phyloP scores from a whole-genome alignment of 1,140 invertebrate species.

The Papilio dardanus region DNA sequence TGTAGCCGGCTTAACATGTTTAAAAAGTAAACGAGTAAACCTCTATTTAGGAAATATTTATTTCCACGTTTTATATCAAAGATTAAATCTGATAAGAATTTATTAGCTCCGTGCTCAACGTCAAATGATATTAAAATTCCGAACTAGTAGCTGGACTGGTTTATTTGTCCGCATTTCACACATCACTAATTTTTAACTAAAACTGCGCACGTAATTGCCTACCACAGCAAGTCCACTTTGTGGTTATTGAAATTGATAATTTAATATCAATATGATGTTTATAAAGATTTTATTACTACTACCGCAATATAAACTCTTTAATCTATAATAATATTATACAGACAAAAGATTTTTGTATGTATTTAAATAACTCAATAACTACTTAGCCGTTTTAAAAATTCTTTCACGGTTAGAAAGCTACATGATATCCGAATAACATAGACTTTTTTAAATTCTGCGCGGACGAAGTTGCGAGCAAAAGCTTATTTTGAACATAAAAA shows the following conservation, averaged over 20 bases:
- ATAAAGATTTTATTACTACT: background rate
- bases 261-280: background rate
- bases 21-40: background rate
- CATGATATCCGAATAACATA: too few relatives aligned
- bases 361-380: too few relatives aligned
- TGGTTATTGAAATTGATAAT: background rate
- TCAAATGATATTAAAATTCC: slow-evolving; percentile 9
- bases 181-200: background rate
- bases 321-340: too few relatives aligned
- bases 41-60: background rate
- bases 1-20: too few relatives aligned
- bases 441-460: too few relatives aligned
- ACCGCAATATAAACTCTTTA: too few relatives aligned
- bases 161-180: slow-evolving; percentile 10
- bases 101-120: background rate
- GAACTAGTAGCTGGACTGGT: slow-evolving; percentile 5
- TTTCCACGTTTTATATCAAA: background rate
- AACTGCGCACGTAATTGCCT: background rate
- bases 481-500: background rate
- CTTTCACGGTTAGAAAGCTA: too few relatives aligned
- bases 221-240: background rate
- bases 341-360: too few relatives aligned
- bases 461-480: too few relatives aligned
- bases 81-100: slow-evolving; percentile 1
- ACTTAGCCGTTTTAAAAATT: too few relatives aligned